Evolutionary conservation across 2,797 vertebrate species (phyloP).

Genomic region (Melanogrammus aeglefinus): DNA sequence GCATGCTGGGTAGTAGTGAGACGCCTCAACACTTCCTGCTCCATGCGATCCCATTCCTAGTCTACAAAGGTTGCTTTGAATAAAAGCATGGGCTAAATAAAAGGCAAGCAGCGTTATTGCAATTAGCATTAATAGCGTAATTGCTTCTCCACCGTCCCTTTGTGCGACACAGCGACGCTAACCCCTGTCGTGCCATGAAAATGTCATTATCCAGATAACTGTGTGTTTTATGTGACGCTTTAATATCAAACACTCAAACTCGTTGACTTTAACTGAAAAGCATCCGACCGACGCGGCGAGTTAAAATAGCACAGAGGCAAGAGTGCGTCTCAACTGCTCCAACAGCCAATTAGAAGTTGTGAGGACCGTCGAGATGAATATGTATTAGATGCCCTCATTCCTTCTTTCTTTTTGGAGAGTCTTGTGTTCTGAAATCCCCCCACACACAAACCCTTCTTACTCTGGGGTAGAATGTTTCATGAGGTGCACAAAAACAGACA

Average conservation of each 20-base stretch:
- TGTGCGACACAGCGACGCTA: background rate
- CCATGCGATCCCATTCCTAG: background rate
- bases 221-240: background rate
- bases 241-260: background rate
- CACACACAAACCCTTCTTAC: slow-evolving; percentile 27
- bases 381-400: background rate
- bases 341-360: background rate
- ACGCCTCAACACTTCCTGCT: background rate
- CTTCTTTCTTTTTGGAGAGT: too few species aligned
- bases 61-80: background rate
- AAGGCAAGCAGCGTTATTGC: too few species aligned
- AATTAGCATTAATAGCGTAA: background rate
- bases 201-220: background rate
- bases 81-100: background rate
- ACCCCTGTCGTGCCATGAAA: background rate
- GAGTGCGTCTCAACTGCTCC: background rate
- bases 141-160: background rate
- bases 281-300: background rate
- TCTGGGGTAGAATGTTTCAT: slow-evolving; percentile 46
- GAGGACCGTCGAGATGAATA: background rate
- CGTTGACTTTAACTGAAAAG: background rate
- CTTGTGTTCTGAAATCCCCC: background rate
- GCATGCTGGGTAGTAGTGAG: background rate
- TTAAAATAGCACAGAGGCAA: background rate
- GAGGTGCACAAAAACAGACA: slow-evolving; percentile 38